Conservation (phyloP, 2,888 invertebrate species). For the Drosophila barbarae region DNA sequence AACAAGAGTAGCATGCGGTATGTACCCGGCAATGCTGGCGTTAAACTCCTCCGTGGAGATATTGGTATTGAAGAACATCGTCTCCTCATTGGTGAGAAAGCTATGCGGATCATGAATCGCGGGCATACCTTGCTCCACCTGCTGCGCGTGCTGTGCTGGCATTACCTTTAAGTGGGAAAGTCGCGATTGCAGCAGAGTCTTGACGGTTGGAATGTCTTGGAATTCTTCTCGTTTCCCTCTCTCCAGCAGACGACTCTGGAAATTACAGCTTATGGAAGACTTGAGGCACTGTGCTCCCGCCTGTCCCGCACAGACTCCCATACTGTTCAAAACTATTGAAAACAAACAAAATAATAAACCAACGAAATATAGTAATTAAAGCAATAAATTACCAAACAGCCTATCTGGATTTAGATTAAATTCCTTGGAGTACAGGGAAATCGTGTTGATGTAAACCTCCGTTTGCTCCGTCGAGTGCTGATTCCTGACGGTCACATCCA, state of each 20-base stretch:
- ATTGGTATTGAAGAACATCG: conserved; percentile 74
- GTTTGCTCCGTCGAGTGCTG: conserved; percentile 83
- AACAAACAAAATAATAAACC: neutral
- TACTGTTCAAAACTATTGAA: conserved; percentile 74
- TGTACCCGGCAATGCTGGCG: conserved; percentile 70
- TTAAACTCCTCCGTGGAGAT: conserved; percentile 79
- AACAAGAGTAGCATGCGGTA: conserved; percentile 77
- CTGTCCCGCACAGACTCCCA: conserved; percentile 74
- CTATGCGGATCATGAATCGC: conserved; percentile 72
- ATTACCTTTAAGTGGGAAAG: conserved; percentile 73
- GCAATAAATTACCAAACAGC: conserved; percentile 68
- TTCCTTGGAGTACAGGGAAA: conserved; percentile 76
- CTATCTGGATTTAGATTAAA: conserved; percentile 71
- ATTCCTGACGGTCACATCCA: conserved; percentile 86
- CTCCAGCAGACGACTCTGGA: conserved; percentile 74
- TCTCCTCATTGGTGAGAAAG: conserved; percentile 79
- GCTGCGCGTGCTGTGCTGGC: conserved; percentile 57
- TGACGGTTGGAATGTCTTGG: conserved; percentile 42
- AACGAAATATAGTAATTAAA: neutral
- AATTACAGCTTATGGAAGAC: conserved; percentile 75
- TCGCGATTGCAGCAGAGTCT: conserved; percentile 53
- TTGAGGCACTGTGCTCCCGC: conserved; percentile 76
- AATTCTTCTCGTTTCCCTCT: conserved; percentile 33
- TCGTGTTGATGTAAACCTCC: conserved; percentile 75
- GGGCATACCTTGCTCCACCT: conserved; percentile 63